Base-by-base conservation (phyloP, 1,140 invertebrate species). In the Melanaphis sacchari region DNA sequence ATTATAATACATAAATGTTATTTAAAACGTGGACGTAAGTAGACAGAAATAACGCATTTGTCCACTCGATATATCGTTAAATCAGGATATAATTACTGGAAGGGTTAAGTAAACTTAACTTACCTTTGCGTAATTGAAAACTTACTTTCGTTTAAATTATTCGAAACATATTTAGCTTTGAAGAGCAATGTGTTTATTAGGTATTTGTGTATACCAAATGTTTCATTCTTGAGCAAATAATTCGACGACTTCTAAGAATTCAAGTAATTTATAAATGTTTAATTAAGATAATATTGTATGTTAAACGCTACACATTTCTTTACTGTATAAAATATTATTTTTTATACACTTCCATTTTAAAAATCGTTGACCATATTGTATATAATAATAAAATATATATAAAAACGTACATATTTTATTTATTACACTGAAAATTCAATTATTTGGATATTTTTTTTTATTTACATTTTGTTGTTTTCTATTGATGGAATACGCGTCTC, bases 201-300 rank as follows among this genome's bases (percentile, higher is more conserved):
- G 52, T 52, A 36, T 87, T 87, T n/a, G 9, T 87, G 11, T 46
- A 87, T 46, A 31, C 31, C 41, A 18, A 46, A 87, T 87, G 38
- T 87, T 87, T 46, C 26, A 1, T 46, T 18, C 59, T 0, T 5
- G 15, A 46, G 22, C 15, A 43, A 46, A n/a, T 88, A 38, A 15
- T 89, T n/a, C 15, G 15, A 76, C 59, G 59, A n/a, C 59, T 76
- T 89, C 49, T 38, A 26, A 54, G 46, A 36, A 24, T 89, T 89
- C 87, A 36, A 89, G 46, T 36, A 76, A 15, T 76, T 76, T 76
- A 49, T 49, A n/a, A 66, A 76, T 76, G n/a, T 76, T n/a, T 76
- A 76, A 76, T 76, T n/a, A 76, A 76, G 59, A 76, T 76, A 76
- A 76, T 76, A 76, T 76, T n/a, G 18, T 76, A n/a, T n/a, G n/a